phyloP scores from a whole-genome alignment of 2,888 invertebrate species.

The Laothoe populi region DNA sequence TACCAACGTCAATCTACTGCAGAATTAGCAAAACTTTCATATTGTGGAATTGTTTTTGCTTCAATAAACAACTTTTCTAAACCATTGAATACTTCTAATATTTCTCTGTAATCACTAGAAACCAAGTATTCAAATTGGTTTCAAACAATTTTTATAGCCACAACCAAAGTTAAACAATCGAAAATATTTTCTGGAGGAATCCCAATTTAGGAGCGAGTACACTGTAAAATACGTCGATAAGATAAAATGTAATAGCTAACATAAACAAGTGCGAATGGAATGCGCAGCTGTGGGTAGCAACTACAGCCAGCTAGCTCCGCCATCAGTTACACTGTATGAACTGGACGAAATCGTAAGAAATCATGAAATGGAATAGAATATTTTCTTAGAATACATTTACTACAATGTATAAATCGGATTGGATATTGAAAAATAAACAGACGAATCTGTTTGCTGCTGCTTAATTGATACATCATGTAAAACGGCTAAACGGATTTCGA shows the following conservation, averaged over 20 bases:
- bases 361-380: no score
- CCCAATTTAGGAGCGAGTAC: neutral
- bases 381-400: no score
- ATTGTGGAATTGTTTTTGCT: no score
- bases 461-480: no score
- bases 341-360: neutral
- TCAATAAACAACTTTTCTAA: neutral
- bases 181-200: neutral
- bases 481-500: no score
- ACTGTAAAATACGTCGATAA: neutral
- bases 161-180: neutral
- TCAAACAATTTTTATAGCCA: neutral
- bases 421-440: no score
- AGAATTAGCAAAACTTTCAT: no score
- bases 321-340: neutral
- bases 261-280: neutral
- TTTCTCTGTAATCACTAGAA: neutral
- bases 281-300: neutral
- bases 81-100: neutral
- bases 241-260: constrained; percentile 1
- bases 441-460: no score
- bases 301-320: neutral
- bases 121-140: neutral
- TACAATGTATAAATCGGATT: no score
- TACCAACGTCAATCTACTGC: no score